Conservation (phyloP, 92 coral and sea anemone genomes). For the Phenganax stokvisi region DNA sequence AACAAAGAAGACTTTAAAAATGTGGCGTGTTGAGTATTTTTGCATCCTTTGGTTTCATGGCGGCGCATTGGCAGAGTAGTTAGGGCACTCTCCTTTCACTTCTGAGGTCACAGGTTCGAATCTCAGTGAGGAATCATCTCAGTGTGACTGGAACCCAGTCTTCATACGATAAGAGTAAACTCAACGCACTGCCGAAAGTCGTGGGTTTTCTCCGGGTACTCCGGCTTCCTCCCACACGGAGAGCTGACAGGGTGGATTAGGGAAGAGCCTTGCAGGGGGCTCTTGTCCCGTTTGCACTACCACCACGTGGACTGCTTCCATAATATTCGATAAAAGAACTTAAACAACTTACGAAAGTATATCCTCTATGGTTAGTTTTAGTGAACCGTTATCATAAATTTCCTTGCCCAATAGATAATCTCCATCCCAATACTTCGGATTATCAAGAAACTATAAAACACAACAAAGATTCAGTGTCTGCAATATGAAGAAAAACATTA, state of each 20-base stretch:
- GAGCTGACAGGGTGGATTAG: background rate
- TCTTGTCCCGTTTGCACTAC: background rate
- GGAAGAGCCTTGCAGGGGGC: too few relatives aligned
- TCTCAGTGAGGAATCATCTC: too few relatives aligned
- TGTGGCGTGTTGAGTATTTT: background rate
- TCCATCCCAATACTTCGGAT: conserved; percentile 41
- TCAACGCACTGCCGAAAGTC: too few relatives aligned
- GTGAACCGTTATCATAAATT: conserved; percentile 37
- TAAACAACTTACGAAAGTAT: conserved; percentile 50
- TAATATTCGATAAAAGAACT: background rate
- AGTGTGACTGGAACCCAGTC: too few relatives aligned
- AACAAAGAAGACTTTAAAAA: background rate
- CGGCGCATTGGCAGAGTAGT: too few relatives aligned
- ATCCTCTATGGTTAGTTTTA: conserved; percentile 44
- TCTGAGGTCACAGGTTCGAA: too few relatives aligned
- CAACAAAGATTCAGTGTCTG: background rate
- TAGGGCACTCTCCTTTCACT: too few relatives aligned
- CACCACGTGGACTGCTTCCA: background rate
- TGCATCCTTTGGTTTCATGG: too few relatives aligned
- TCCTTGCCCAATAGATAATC: conserved; percentile 47
- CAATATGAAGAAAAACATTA: too few relatives aligned
- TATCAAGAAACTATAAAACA: conserved; percentile 50
- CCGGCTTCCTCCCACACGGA: background rate
- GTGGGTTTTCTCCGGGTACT: too few relatives aligned
- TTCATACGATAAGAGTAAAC: too few relatives aligned